phyloP scores from a whole-genome alignment of 2,113 vertebrate species.

The Myotis davidii region DNA sequence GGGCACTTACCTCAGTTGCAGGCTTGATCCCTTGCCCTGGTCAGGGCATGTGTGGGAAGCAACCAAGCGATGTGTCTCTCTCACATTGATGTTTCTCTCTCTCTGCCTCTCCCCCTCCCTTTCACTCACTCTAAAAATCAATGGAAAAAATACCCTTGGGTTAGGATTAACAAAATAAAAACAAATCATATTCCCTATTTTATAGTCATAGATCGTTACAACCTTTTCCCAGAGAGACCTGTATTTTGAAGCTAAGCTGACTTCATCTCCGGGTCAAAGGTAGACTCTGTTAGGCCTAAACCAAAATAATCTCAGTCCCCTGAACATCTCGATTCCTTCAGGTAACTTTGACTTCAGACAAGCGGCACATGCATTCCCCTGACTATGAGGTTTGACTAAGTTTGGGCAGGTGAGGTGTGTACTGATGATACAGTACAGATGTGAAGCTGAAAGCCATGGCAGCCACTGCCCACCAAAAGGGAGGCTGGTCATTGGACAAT shows the following conservation, averaged over 20 bases:
- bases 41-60: too few species aligned
- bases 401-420: background rate
- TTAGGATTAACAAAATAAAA: background rate
- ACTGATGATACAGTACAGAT: background rate
- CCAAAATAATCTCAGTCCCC: background rate
- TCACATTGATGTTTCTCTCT: too few species aligned
- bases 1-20: too few species aligned
- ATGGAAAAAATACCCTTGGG: too few species aligned
- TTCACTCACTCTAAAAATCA: too few species aligned
- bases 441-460: background rate
- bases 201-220: background rate
- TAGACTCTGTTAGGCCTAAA: background rate
- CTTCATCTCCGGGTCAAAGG: background rate
- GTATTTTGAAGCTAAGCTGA: background rate
- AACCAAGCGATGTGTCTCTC: too few species aligned
- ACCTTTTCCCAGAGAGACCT: background rate
- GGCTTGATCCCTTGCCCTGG: too few species aligned
- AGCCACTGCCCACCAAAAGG: too few species aligned
- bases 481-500: background rate
- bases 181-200: background rate
- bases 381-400: background rate
- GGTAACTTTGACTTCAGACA: background rate
- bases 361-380: background rate
- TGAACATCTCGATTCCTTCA: background rate
- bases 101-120: too few species aligned